phyloP scores from a whole-genome alignment of 2,797 vertebrate genomes.

The Lutra lutra region DNA sequence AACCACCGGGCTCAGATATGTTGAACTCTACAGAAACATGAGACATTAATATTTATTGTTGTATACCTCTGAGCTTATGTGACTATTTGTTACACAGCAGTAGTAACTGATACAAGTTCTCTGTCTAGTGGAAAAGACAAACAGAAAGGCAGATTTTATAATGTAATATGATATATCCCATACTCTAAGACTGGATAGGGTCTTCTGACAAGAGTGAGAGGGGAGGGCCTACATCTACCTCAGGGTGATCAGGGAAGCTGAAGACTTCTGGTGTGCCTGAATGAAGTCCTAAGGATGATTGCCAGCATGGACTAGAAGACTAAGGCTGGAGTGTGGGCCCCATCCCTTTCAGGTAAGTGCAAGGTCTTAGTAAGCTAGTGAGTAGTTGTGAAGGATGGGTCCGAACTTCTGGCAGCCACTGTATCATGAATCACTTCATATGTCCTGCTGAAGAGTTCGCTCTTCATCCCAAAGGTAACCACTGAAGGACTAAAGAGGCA shows the following conservation, averaged over 20 bases:
- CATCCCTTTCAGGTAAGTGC: neutral
- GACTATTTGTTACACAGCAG: neutral
- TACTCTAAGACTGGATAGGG: neutral
- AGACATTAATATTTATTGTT: slow-evolving; percentile 9
- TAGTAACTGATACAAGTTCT: neutral
- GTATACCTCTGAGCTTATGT: neutral
- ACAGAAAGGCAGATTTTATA: neutral
- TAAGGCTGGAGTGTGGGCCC: neutral
- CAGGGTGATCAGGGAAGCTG: neutral
- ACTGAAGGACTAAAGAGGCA: neutral
- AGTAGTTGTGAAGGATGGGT: neutral
- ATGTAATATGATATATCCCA: neutral
- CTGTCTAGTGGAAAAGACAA: neutral
- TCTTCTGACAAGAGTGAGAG: neutral
- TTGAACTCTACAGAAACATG: neutral
- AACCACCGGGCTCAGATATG: neutral
- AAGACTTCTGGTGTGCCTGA: neutral
- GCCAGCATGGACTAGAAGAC: neutral
- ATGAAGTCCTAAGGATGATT: neutral
- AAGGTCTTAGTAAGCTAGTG: neutral
- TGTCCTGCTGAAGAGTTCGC: neutral
- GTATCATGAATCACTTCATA: neutral
- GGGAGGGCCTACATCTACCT: neutral
- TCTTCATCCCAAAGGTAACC: neutral
- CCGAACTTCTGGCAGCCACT: neutral